Conservation (phyloP, 2,113 vertebrate genomes). For the Nannospalax galili region DNA sequence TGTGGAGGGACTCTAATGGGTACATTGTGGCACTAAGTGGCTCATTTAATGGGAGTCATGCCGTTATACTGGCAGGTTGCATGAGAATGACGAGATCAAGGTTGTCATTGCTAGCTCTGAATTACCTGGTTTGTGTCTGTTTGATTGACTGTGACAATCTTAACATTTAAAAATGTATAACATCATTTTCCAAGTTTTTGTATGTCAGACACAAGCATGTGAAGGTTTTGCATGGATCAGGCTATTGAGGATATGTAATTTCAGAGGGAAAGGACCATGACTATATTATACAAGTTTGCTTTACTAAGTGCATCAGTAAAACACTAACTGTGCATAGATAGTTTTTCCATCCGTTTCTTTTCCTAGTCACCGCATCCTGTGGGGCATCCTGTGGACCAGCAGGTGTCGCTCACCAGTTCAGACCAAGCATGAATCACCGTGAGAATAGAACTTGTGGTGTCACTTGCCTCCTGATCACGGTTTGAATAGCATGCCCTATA, state of each 20-base stretch:
- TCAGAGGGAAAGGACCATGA: background rate
- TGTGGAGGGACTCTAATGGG: background rate
- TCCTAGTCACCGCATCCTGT: rapidly evolving
- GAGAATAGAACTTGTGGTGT: rapidly evolving
- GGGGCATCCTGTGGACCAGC: rapidly evolving
- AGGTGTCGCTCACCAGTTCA: rapidly evolving
- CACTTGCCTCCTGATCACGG: rapidly evolving
- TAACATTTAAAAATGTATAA: slow-evolving; percentile 36
- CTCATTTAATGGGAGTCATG: slow-evolving; percentile 37
- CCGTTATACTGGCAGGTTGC: background rate
- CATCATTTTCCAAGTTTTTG: background rate
- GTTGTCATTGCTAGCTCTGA: slow-evolving; percentile 43
- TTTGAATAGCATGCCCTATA: no score
- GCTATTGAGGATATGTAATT: background rate
- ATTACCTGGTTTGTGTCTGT: slow-evolving; percentile 58
- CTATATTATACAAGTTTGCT: background rate
- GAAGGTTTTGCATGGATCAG: slow-evolving; percentile 72
- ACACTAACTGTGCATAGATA: background rate
- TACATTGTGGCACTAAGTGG: slow-evolving; percentile 16
- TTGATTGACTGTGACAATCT: slow-evolving; percentile 70
- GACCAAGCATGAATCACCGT: background rate
- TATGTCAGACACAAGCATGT: slow-evolving; percentile 40
- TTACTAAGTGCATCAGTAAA: background rate
- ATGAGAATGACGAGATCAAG: slow-evolving; percentile 7
- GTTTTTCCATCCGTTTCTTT: background rate